A percentile compares a stretch with the other conserved stretches of the same genome.
Evolutionary conservation across 1,140 invertebrate species (phyloP).

Genomic region (Colletes latitarsis): DNA sequence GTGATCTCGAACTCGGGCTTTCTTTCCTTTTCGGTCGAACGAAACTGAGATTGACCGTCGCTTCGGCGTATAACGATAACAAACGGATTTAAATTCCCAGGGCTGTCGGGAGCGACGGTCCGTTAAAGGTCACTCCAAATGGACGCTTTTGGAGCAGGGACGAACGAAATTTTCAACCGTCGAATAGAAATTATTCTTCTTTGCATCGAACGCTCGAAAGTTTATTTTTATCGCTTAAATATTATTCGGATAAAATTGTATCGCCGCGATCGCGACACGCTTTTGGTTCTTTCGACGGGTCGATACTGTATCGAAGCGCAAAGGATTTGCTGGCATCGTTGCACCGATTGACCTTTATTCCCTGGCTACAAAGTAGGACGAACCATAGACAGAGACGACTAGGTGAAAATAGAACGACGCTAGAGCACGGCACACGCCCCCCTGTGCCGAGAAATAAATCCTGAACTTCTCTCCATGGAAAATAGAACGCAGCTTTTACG

Average conservation of each 20-base stretch:
- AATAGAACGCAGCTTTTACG: not conserved
- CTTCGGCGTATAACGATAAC: not conserved
- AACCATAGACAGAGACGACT: conserved; percentile 41
- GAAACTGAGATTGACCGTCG: not conserved
- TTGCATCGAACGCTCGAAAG: too few species aligned
- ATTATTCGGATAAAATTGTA: not conserved
- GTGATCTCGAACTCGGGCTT: conserved; percentile 2
- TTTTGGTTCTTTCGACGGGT: conserved; percentile 45
- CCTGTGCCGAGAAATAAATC: not conserved
- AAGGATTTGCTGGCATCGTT: conserved; percentile 56
- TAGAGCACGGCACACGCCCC: not conserved
- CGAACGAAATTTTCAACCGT: too few species aligned
- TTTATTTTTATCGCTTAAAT: too few species aligned
- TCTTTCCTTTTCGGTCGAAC: not conserved
- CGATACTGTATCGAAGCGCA: conserved; percentile 57
- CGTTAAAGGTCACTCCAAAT: conserved; percentile 8
- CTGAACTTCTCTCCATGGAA: not conserved
- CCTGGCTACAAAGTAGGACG: conserved; percentile 33
- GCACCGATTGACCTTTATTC: conserved; percentile 63
- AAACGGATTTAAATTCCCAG: not conserved
- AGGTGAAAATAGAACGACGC: conserved; percentile 46
- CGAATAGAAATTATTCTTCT: too few species aligned
- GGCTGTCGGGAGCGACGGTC: not conserved
- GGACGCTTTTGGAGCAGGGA: not conserved
- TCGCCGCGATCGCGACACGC: not conserved